Evolutionary conservation across 2,797 vertebrate genomes (phyloP), one percentile per base, ranked within the genome.

Genomic region (Synanceia verrucosa): DNA sequence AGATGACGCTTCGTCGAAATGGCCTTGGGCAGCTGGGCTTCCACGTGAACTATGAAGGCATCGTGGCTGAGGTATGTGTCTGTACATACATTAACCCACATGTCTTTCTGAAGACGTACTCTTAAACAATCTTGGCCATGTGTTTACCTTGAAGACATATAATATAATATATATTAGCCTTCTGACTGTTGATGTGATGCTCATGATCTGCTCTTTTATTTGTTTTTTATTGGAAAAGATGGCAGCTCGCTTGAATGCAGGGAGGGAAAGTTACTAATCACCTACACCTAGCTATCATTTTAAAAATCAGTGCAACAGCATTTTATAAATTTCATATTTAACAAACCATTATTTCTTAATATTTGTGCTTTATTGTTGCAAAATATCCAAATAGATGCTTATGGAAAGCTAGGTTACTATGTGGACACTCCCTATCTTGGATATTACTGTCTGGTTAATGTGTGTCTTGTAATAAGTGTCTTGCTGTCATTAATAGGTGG

Each of bases 11-110:
- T 57, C 95, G 97, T 39, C 94, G 98, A 74, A 99, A 99, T 0
- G 97, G 97, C 24, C 92, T 99, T 26, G 98, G 98, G 39, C 98
- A 99, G 87, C 97, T 99, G 6, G 98, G 98, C 41, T 99, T 99
- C 94, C 98, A 99, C 0, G 97, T 99, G 11, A 99, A 99, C 93
- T 99, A 99, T 1, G 98, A 99, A 90, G 98, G 98, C 90, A 99
- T 99, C 0, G 98, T 99, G 85, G 98, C 98, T 0, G 98, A 99
- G 16, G 92, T 93, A 84, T 43, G 23, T 8, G 8, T 70, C 58
- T 21, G 1, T 23, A 2, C 16, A 31, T 8, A n/a, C n/a, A n/a
- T n/a, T n/a, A 11, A 18, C 33, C 37, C 6, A 46, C 2, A 60
- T 33, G 5, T 63, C 39, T 10, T 43, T 52, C 6, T 58, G 23